Conservation (phyloP, 2,888 invertebrate species). For the Lottia gigantea region DNA sequence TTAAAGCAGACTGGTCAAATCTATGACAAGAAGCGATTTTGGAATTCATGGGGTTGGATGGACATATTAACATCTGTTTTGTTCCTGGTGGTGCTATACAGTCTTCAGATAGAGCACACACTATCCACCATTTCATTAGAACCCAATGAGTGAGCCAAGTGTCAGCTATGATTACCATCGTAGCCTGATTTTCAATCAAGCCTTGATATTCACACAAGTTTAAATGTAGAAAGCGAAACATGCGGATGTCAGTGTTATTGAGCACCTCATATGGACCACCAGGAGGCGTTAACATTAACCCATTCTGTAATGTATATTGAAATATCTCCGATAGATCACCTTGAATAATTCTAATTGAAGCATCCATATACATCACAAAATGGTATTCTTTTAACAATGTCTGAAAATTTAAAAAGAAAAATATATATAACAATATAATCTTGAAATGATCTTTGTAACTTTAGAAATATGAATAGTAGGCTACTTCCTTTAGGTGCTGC, state of each 20-base stretch:
- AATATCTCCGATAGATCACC: slow-evolving; percentile 11
- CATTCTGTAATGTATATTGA: slow-evolving; percentile 1
- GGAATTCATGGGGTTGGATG: not conserved
- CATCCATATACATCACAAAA: slow-evolving; percentile 20
- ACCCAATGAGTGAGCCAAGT: not conserved
- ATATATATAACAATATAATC: no score
- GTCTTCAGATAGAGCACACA: slow-evolving; percentile 12
- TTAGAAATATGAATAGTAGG: no score
- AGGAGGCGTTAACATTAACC: not conserved
- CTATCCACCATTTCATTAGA: slow-evolving; percentile 18
- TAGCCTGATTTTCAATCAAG: slow-evolving; percentile 12
- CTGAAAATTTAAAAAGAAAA: not conserved
- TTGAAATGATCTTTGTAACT: no score
- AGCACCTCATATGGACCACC: slow-evolving; percentile 12
- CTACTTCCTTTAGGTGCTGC: no score
- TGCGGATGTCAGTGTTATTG: slow-evolving; percentile 15
- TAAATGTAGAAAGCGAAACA: slow-evolving; percentile 11
- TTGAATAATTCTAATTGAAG: slow-evolving; percentile 11
- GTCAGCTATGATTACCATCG: slow-evolving; percentile 4
- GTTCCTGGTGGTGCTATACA: slow-evolving; percentile 16
- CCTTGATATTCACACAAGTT: slow-evolving; percentile 14
- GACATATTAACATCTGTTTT: slow-evolving; percentile 10
- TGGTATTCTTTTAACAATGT: slow-evolving; percentile 5
- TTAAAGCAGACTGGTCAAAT: slow-evolving; percentile 17
- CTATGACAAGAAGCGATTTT: slow-evolving; percentile 14